Evolutionary conservation across 2,797 vertebrate genomes (phyloP).

Genomic region (Benthosema pterotum): DNA sequence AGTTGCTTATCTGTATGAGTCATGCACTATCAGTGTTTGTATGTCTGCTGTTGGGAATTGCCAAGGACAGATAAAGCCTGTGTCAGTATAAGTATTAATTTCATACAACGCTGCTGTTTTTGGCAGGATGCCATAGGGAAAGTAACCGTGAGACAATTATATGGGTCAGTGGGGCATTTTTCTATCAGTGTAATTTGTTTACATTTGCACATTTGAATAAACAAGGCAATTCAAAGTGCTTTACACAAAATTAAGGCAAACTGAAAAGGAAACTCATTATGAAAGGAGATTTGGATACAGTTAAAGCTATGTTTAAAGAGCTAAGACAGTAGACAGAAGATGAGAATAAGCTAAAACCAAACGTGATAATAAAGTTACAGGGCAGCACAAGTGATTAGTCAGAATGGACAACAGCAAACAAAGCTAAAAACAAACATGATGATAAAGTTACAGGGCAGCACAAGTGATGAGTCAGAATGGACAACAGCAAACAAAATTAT

Average conservation of each 20-base stretch:
- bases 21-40: constrained; percentile 26
- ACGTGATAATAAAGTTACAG: no score
- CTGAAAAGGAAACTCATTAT: no score
- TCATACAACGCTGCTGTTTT: constrained; percentile 21
- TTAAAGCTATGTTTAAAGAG: no score
- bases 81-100: constrained; percentile 18
- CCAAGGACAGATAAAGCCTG: constrained; percentile 39
- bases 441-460: no score
- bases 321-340: no score
- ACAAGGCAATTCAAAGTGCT: no score
- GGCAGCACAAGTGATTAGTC: no score
- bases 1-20: constrained; percentile 48
- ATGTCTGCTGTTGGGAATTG: constrained; percentile 54
- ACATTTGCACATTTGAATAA: not conserved
- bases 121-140: constrained; percentile 38
- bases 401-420: not conserved
- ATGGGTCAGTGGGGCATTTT: not conserved
- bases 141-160: not conserved
- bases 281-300: no score
- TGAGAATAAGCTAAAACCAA: no score
- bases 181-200: not conserved
- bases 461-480: no score
- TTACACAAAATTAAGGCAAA: no score
- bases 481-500: not conserved
- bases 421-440: no score